Conservation (phyloP, 2,113 vertebrate species). For the Platichthys stellatus region DNA sequence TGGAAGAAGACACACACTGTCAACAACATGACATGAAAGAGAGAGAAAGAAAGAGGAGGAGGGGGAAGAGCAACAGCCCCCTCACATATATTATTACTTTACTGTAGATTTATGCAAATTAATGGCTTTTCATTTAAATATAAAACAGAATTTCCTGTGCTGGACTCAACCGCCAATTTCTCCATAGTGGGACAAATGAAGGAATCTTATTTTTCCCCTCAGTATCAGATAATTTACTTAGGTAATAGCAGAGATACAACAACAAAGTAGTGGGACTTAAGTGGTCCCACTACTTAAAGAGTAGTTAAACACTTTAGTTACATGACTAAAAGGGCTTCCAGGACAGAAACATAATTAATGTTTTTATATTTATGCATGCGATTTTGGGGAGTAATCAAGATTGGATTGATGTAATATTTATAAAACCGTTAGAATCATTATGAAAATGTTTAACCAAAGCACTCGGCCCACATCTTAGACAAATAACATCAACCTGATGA, state of each 20-base stretch:
- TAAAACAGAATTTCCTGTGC: background rate
- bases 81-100: constrained; percentile 2
- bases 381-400: background rate
- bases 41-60: constrained; percentile 3
- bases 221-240: background rate
- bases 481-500: background rate
- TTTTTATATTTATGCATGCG: background rate
- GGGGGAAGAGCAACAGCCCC: constrained; percentile 23
- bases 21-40: constrained; percentile 61
- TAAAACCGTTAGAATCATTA: too few species aligned
- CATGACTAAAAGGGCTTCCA: too few species aligned
- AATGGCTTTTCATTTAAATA: constrained; percentile 4
- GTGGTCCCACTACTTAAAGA: background rate
- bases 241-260: background rate
- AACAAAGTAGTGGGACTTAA: background rate
- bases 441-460: too few species aligned
- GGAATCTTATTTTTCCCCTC: background rate
- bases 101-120: constrained; percentile 4
- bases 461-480: background rate
- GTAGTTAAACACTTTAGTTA: too few species aligned
- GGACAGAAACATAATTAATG: background rate
- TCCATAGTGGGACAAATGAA: too few species aligned
- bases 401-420: too few species aligned
- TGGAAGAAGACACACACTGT: constrained; percentile 52
- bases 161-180: background rate